Evolutionary conservation across 1,140 invertebrate species (phyloP), one percentile per base, ranked within the genome.

Genomic region (Ostrea edulis): DNA sequence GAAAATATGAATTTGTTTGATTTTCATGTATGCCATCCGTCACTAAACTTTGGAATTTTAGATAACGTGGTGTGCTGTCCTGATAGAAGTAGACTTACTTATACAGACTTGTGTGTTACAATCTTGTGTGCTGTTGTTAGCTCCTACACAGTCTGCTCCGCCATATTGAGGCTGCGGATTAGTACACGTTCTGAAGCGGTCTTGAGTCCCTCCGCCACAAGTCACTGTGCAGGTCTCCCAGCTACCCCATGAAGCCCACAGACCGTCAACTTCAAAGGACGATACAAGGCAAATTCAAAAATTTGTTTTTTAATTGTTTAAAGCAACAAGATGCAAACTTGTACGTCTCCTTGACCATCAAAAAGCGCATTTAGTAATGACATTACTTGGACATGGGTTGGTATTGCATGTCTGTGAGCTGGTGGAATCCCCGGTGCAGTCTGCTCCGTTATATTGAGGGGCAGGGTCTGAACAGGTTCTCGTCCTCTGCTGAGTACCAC

Each of bases 201-300:
- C 85, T 58, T 86, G 89, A 22, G 85, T 84, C 53, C 92, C 93
- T 35, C 85, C 84, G 1, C 93, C 93, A 89, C 93, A 94, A 1
- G 90, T 85, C 25, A 86, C 83, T 53, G 91, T 90, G 58, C 93
- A 93, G 0, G 83, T 17, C 4, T 54, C 89, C 93, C 93, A 94
- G 9, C 81, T 92, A 97, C 96, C 5, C 96, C 96, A 20, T 95
- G 88, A 11, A 95, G 94, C 9, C 97, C 97, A 87, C 95, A 94
- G 84, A 0, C 93, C 93, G 86, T 94, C 91, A 88, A 93, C 93
- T 93, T 85, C 68, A 88, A n/a, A 17, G 17, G 17, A 20, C 20
- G n/a, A 62, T 7, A 62, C 55, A 17, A 62, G 20, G 20, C n/a
- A 20, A 12, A 12, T 58, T 58, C 0, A 58, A 58, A 58, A 0